A percentile compares a stretch with the other conserved stretches of the same genome.
Evolutionary conservation across 2,113 vertebrate genomes (phyloP).

Genomic region (Columba janthina): DNA sequence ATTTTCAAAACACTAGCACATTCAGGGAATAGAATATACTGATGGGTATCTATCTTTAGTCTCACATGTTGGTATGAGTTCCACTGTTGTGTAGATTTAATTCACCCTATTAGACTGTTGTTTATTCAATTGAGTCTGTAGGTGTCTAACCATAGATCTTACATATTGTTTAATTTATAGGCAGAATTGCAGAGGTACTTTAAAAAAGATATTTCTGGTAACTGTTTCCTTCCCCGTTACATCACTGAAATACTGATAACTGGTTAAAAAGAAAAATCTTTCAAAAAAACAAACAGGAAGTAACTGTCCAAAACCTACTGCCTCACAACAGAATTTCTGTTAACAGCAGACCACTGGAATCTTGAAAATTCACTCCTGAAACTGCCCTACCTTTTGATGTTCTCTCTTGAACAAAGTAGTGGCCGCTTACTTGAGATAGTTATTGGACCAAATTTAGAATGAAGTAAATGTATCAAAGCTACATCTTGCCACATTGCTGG

Average conservation of each 20-base stretch:
- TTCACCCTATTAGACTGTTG: constrained; percentile 9
- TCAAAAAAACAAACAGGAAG: not conserved
- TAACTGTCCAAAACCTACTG: not conserved
- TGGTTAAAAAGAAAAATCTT: not conserved
- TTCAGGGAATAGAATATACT: constrained; percentile 12
- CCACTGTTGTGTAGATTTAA: constrained; percentile 9
- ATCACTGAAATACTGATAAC: not conserved
- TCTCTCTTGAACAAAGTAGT: not conserved
- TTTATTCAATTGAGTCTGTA: constrained; percentile 30
- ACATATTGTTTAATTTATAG: constrained; percentile 12
- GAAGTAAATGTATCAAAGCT: not conserved
- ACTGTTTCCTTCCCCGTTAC: not conserved
- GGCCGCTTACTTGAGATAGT: not conserved
- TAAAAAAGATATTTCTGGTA: not conserved
- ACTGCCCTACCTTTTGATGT: not conserved
- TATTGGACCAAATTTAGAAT: not conserved
- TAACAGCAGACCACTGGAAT: not conserved
- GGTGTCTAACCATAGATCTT: constrained; percentile 29
- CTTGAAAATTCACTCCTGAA: not conserved
- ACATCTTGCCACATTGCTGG: not conserved
- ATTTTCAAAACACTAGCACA: constrained; percentile 3
- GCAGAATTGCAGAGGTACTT: not conserved
- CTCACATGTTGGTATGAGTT: not conserved
- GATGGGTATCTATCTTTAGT: constrained; percentile 34
- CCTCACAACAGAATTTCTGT: not conserved